A percentile compares a stretch with the other conserved stretches of the same genome.
phyloP scores from a whole-genome alignment of 2,113 vertebrate genomes.

The Nematolebias whitei region DNA sequence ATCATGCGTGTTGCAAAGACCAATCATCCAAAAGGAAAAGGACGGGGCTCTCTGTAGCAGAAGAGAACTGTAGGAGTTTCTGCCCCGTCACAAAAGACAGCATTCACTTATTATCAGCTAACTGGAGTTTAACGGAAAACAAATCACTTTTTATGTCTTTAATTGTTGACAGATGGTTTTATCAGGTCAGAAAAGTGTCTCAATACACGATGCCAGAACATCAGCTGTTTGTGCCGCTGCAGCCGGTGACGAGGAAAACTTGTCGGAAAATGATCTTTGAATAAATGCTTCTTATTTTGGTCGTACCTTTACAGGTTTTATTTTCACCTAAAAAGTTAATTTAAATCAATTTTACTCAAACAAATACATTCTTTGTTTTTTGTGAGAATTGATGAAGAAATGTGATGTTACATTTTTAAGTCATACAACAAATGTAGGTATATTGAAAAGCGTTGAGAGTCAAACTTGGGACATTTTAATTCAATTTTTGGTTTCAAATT shows the following conservation, averaged over 20 bases:
- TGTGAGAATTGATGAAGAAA: no score
- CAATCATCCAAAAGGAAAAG: constrained; percentile 42
- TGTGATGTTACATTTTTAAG: no score
- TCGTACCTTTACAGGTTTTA: no score
- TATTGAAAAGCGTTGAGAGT: no score
- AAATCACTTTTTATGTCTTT: constrained; percentile 27
- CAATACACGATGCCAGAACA: constrained; percentile 9
- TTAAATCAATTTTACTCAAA: no score
- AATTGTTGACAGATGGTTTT: constrained; percentile 31
- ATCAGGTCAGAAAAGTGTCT: background rate
- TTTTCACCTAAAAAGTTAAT: no score
- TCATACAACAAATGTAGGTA: no score
- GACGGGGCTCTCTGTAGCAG: constrained; percentile 30
- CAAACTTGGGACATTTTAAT: no score
- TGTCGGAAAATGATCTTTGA: background rate
- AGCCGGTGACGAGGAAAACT: constrained; percentile 41
- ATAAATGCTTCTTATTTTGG: background rate
- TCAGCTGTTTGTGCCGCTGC: constrained; percentile 39
- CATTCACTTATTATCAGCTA: constrained; percentile 10
- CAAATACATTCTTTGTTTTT: no score
- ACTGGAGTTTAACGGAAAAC: constrained; percentile 35
- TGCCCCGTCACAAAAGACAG: constrained; percentile 25
- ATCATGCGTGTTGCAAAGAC: constrained; percentile 56
- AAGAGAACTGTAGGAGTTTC: constrained; percentile 36
- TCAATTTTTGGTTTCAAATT: no score